A percentile compares a stretch with the other conserved stretches of the same genome.
phyloP scores from a whole-genome alignment of 2,888 invertebrate genomes.

The Deladenus siricidicola region DNA sequence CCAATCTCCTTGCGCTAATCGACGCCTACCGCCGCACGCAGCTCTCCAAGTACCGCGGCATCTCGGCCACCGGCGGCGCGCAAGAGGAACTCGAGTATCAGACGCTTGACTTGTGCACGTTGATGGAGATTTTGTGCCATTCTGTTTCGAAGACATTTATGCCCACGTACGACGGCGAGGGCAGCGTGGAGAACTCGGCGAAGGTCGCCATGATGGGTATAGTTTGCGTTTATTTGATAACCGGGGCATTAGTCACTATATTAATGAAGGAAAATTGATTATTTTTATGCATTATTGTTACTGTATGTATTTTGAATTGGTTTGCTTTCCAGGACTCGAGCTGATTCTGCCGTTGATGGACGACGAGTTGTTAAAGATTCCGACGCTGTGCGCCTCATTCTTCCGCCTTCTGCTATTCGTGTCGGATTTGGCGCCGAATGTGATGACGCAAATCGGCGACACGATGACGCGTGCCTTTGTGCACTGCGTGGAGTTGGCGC shows the following conservation, averaged over 20 bases:
- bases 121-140: constrained; percentile 22
- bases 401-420: constrained; percentile 64
- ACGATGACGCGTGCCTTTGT: constrained; percentile 10
- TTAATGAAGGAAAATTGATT: too few species aligned
- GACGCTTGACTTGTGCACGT: constrained; percentile 18
- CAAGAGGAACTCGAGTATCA: constrained; percentile 21
- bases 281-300: too few species aligned
- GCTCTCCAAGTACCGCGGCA: constrained; percentile 45
- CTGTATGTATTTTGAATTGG: not conserved
- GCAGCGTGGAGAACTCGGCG: constrained; percentile 34
- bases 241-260: too few species aligned
- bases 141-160: constrained; percentile 24
- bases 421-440: constrained; percentile 65
- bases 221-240: constrained; percentile 12
- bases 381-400: constrained; percentile 45
- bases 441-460: constrained; percentile 56
- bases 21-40: constrained; percentile 62
- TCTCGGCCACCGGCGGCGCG: not conserved
- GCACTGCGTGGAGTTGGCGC: constrained; percentile 26
- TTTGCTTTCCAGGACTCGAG: constrained; percentile 56
- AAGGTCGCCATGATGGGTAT: constrained; percentile 65
- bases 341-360: constrained; percentile 69
- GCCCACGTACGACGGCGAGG: constrained; percentile 4
- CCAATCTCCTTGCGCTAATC: constrained; percentile 62
- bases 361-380: constrained; percentile 62